phyloP scores from a whole-genome alignment of 1,140 invertebrate genomes.

The Sitodiplosis mosellana region DNA sequence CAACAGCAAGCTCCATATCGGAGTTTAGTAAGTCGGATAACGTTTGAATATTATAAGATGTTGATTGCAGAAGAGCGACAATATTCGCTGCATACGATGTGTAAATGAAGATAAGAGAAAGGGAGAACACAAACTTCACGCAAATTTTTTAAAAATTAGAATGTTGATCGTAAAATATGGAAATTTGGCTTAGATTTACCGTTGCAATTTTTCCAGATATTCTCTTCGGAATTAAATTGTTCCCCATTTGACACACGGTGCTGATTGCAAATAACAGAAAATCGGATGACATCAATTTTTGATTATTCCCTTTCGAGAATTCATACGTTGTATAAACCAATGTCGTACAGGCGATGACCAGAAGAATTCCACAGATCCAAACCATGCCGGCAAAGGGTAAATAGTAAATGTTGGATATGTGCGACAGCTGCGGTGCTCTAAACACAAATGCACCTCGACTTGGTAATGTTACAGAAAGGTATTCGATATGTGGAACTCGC shows the following conservation, averaged over 20 bases:
- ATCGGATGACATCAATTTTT: background rate
- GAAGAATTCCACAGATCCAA: no score
- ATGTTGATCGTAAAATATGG: background rate
- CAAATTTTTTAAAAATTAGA: background rate
- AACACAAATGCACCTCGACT: no score
- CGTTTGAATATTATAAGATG: slow-evolving; percentile 25
- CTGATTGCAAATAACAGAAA: background rate
- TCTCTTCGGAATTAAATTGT: no score
- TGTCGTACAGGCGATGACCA: no score
- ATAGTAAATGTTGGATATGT: no score
- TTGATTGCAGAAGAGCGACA: slow-evolving; percentile 28
- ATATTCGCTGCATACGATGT: slow-evolving; percentile 29
- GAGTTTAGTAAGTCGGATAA: slow-evolving; percentile 23
- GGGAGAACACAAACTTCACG: slow-evolving; percentile 1
- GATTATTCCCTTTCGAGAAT: background rate
- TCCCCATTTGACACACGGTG: no score
- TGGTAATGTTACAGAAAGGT: no score
- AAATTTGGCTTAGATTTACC: background rate
- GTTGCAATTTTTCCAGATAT: no score
- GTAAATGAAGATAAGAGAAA: slow-evolving; percentile 15
- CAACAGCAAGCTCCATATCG: slow-evolving; percentile 17
- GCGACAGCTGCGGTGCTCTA: no score
- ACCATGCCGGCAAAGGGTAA: no score
- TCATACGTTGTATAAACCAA: no score
- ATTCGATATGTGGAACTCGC: no score